phyloP scores from a whole-genome alignment of 2,797 vertebrate species.

The Lacerta viridis region DNA sequence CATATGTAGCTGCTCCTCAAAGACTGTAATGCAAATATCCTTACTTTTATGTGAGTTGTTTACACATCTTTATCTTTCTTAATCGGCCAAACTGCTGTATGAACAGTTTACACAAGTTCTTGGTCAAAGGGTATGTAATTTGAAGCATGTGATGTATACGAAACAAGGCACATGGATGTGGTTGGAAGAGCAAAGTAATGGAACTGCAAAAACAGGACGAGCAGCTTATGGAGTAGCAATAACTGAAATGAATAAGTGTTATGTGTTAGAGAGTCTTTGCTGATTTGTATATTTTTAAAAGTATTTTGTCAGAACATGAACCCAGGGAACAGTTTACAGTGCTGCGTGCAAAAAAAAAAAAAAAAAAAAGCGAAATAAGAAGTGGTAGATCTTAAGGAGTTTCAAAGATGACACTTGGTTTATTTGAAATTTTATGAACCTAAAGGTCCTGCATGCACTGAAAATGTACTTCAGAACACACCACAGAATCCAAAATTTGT shows the following conservation, averaged over 20 bases:
- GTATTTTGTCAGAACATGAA: background rate
- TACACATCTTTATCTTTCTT: background rate
- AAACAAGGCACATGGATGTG: background rate
- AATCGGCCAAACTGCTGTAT: background rate
- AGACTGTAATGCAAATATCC: background rate
- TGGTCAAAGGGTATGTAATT: background rate
- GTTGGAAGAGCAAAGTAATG: background rate
- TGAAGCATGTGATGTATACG: background rate
- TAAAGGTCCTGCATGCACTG: background rate
- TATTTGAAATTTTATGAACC: background rate
- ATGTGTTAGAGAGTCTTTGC: background rate
- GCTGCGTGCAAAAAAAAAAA: too few species aligned
- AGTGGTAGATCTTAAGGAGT: background rate
- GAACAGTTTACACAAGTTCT: background rate
- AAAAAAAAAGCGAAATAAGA: too few species aligned
- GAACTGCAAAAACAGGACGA: background rate
- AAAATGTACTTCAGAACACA: background rate
- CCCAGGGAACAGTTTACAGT: background rate
- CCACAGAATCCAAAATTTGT: background rate
- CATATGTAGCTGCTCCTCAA: background rate
- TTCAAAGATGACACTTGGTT: background rate
- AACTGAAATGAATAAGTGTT: background rate
- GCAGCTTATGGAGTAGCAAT: background rate
- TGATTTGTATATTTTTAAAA: background rate
- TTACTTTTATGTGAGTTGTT: background rate